Conservation (phyloP, 2,888 invertebrate species). For the Falcaria lacertinaria region DNA sequence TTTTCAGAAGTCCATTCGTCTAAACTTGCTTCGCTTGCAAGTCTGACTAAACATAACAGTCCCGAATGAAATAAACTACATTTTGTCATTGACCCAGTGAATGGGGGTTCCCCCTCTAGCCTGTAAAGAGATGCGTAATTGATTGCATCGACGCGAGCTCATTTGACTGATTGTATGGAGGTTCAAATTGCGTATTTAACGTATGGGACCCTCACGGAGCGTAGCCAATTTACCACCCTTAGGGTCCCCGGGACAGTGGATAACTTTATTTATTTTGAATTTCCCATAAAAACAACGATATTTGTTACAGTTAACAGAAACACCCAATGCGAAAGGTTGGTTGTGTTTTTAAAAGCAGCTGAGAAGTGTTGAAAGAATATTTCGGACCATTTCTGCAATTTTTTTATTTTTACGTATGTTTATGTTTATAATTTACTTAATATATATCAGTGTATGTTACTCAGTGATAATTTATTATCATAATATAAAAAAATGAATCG, state of each 20-base stretch:
- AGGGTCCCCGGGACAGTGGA: constrained; percentile 24
- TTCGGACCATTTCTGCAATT: no score
- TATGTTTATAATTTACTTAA: no score
- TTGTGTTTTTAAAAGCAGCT: no score
- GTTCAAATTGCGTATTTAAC: constrained; percentile 75
- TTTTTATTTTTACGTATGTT: no score
- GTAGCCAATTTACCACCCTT: constrained; percentile 60
- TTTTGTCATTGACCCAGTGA: constrained; percentile 49
- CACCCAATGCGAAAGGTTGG: no score
- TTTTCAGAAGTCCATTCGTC: no score
- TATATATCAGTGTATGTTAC: no score
- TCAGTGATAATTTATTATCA: no score
- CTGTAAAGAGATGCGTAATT: constrained; percentile 66
- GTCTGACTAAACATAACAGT: no score
- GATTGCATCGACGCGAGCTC: constrained; percentile 71
- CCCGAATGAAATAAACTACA: neutral
- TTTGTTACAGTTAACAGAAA: constrained; percentile 10
- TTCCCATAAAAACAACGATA: constrained; percentile 51
- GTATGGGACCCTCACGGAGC: constrained; percentile 68
- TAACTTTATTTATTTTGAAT: constrained; percentile 59
- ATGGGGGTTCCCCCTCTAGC: constrained; percentile 38
- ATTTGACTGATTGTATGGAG: constrained; percentile 73
- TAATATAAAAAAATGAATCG: no score
- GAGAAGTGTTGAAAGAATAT: no score
- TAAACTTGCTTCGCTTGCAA: no score